These are phyloP conservation scores for Poecilia gillii DNA, from an alignment of 2,797 vertebrate genomes.

Conservation along the genomic window DNA sequence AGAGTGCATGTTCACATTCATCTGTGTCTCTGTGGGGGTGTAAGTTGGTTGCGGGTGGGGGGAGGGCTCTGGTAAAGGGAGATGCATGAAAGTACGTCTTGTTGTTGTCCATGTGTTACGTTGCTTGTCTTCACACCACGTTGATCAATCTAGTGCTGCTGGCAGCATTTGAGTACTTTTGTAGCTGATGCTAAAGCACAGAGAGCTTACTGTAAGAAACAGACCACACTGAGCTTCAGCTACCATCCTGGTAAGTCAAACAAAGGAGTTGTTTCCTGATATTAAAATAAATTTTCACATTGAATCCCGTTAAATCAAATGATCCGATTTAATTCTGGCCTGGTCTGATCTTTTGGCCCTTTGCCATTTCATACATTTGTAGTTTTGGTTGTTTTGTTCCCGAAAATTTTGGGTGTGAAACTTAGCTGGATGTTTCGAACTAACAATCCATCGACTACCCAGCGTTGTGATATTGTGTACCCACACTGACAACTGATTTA, in stretches of 20 bases:
- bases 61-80: constrained; percentile 16
- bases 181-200: constrained; percentile 33
- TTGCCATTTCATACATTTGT: background rate
- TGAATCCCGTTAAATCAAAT: no score
- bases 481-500: background rate
- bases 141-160: constrained; percentile 23
- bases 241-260: constrained; percentile 4
- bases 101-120: constrained; percentile 45
- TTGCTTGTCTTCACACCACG: constrained; percentile 39
- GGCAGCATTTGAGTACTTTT: constrained; percentile 32
- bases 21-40: constrained; percentile 48
- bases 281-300: background rate
- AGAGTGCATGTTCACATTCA: constrained; percentile 62
- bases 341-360: background rate
- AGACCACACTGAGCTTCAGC: constrained; percentile 46
- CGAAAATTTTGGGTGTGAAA: background rate
- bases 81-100: constrained; percentile 28
- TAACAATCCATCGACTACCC: background rate
- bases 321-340: background rate
- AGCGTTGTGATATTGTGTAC: background rate
- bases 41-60: constrained; percentile 17
- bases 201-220: constrained; percentile 48
- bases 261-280: background rate
- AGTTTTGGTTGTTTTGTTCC: background rate
- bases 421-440: background rate